Conservation (phyloP, 2,797 vertebrate genomes). For the Morus bassanus region DNA sequence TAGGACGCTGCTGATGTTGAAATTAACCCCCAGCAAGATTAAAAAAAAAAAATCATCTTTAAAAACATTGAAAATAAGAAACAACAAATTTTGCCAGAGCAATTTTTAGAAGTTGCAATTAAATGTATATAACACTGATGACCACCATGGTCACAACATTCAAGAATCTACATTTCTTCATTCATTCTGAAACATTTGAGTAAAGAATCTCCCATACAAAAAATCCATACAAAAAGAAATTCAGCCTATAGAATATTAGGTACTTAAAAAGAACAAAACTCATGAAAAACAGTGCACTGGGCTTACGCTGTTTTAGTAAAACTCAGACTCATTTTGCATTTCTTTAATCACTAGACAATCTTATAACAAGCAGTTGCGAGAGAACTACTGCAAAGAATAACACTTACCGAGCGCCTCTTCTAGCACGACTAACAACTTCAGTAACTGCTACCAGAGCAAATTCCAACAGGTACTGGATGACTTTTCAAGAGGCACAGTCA, state of each 20-base stretch:
- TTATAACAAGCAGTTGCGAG: not conserved
- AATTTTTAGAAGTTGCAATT: not conserved
- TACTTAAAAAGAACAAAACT: not conserved
- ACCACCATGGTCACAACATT: not conserved
- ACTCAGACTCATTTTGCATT: not conserved
- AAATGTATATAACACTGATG: not conserved
- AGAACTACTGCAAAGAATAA: not conserved
- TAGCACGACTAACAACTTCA: not conserved
- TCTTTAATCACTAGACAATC: not conserved
- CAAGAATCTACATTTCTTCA: not conserved
- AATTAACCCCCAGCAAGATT: not conserved
- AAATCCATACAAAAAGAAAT: not conserved
- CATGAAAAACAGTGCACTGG: not conserved
- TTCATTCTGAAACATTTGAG: not conserved
- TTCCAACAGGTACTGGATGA: not conserved
- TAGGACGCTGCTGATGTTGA: not conserved
- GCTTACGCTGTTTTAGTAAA: not conserved
- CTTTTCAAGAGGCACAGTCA: conserved; percentile 17
- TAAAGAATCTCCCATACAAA: not conserved
- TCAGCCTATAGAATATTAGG: not conserved
- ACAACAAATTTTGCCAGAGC: not conserved
- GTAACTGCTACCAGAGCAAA: not conserved
- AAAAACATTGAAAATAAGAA: not conserved
- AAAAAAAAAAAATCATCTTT: not conserved
- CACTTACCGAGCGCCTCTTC: not conserved